Percentiles rank a stretch among this genome's conserved stretches.
Evolutionary conservation across 1,140 invertebrate species (phyloP).

Genomic region (Bombus sibiricus): DNA sequence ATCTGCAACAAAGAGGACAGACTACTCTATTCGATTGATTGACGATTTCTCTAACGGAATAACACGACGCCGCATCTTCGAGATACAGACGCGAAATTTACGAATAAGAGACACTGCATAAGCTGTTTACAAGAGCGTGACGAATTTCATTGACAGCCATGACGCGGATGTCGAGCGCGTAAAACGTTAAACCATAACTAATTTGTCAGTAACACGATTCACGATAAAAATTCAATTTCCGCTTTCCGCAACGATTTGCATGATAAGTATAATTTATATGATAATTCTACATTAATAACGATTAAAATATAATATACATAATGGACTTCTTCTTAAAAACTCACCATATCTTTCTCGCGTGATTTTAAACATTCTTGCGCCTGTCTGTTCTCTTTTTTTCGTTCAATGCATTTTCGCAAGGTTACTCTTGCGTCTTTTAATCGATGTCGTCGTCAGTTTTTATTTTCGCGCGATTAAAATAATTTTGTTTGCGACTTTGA

Average conservation of each 20-base stretch:
- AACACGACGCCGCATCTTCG: not conserved
- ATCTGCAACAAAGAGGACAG: not conserved
- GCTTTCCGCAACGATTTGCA: conserved; percentile 28
- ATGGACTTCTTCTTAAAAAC: not conserved
- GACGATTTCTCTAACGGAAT: not conserved
- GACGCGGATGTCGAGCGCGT: conserved; percentile 14
- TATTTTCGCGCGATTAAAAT: not conserved
- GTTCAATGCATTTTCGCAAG: not conserved
- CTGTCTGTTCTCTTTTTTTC: not conserved
- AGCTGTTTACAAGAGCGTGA: conserved; percentile 35
- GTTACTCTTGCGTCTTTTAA: not conserved
- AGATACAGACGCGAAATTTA: not conserved
- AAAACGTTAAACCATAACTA: conserved; percentile 26
- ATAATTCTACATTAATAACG: conserved; percentile 37
- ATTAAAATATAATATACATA: conserved; percentile 38
- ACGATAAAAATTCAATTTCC: conserved; percentile 46
- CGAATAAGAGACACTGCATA: not conserved
- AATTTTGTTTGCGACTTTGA: not conserved
- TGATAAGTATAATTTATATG: conserved; percentile 30
- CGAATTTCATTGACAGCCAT: conserved; percentile 36
- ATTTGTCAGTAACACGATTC: conserved; percentile 20
- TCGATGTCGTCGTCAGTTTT: not conserved
- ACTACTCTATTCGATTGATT: not conserved
- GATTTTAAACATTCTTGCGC: not conserved
- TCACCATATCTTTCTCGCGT: too few relatives aligned